These are phyloP conservation scores for Hyla sarda DNA, from an alignment of 2,113 vertebrate species.

Conservation along the genomic window DNA sequence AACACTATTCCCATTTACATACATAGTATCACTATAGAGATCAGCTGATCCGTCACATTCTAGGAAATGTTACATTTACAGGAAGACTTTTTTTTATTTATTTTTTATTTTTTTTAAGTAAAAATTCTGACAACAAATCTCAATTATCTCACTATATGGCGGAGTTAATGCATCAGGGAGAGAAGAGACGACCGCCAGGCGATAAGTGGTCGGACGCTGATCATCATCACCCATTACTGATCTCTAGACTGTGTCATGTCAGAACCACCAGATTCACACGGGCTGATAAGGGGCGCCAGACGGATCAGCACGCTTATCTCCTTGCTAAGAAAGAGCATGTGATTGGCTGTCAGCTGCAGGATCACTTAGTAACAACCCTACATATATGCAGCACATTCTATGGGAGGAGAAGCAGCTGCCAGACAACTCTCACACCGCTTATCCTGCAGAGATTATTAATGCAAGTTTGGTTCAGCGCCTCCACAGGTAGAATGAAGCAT, in stretches of 20 bases:
- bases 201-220: neutral
- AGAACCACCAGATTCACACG: neutral
- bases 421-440: neutral
- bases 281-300: neutral
- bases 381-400: too few species aligned
- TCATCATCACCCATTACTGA: neutral
- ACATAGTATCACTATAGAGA: neutral
- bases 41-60: neutral
- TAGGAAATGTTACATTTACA: neutral
- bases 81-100: too few species aligned
- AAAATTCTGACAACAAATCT: neutral
- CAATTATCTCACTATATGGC: neutral
- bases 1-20: neutral
- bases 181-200: neutral
- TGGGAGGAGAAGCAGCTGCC: too few species aligned
- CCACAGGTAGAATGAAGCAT: too few species aligned
- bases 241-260: neutral
- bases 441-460: too few species aligned
- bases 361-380: neutral
- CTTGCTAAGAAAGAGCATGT: neutral
- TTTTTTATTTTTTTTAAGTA: too few species aligned
- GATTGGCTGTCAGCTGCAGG: neutral
- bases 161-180: neutral
- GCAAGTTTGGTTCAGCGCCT: too few species aligned
- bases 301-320: neutral